Conservation (phyloP, 2,797 vertebrate species). For the Melopsittacus undulatus region DNA sequence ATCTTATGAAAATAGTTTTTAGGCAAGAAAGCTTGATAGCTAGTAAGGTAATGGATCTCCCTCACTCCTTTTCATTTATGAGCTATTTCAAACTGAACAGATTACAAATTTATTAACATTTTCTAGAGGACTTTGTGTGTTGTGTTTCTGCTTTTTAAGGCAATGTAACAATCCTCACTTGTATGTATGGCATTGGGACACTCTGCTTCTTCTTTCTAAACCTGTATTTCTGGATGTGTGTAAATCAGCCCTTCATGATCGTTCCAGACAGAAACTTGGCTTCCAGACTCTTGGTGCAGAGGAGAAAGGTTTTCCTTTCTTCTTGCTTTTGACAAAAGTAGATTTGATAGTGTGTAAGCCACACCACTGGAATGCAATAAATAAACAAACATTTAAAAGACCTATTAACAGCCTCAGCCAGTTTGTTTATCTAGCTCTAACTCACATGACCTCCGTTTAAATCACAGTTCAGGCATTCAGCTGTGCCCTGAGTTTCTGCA, state of each 20-base stretch:
- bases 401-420: not conserved
- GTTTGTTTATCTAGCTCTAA: slow-evolving; percentile 62
- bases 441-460: slow-evolving; percentile 47
- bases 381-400: slow-evolving; percentile 56
- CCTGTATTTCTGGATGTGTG: not conserved
- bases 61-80: not conserved
- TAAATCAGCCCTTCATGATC: not conserved
- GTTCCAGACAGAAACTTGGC: slow-evolving; percentile 37
- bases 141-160: not conserved
- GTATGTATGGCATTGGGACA: not conserved
- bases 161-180: not conserved
- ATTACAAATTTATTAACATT: not conserved
- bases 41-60: not conserved
- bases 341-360: slow-evolving; percentile 18
- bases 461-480: slow-evolving; percentile 27
- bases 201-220: not conserved
- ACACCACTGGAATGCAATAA: slow-evolving; percentile 46
- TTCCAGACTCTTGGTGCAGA: not conserved
- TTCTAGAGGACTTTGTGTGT: not conserved
- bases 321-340: slow-evolving; percentile 46
- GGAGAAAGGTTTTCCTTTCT: slow-evolving; percentile 29
- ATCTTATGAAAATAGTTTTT: not conserved
- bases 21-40: not conserved
- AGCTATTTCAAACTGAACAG: not conserved
- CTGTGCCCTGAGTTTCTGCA: not conserved